phyloP scores from a whole-genome alignment of 2,113 vertebrate species.

The Catharus bicknelli region DNA sequence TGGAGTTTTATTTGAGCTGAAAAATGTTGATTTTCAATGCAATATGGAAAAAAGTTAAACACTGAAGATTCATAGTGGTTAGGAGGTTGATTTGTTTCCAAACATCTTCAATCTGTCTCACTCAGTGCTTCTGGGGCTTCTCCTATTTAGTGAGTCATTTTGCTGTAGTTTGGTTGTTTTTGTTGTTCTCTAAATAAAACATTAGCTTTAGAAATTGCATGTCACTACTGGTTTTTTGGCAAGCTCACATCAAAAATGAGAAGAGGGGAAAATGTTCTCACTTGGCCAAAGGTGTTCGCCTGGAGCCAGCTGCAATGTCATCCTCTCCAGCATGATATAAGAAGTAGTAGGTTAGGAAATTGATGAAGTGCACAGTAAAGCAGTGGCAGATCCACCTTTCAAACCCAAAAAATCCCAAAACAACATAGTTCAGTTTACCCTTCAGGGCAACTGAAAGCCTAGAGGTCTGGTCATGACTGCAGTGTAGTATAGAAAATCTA shows the following conservation, averaged over 20 bases:
- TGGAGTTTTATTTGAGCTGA: background rate
- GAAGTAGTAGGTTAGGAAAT: background rate
- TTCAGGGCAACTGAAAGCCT: background rate
- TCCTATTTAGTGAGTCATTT: background rate
- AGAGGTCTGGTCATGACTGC: background rate
- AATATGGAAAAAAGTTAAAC: background rate
- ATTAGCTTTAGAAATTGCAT: background rate
- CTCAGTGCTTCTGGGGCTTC: background rate
- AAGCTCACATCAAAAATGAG: background rate
- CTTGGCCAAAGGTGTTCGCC: background rate
- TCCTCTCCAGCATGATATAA: background rate
- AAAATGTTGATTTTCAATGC: background rate
- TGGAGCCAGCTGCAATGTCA: background rate
- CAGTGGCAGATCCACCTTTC: background rate
- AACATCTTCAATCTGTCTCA: background rate
- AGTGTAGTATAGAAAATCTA: background rate
- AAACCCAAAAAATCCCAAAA: background rate
- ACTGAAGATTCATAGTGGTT: background rate
- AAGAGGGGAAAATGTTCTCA: background rate
- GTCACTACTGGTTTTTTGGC: background rate
- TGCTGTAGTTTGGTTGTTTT: background rate
- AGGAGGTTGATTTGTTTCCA: background rate
- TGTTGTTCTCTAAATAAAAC: conserved; percentile 24
- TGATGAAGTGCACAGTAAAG: background rate
- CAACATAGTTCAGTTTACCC: background rate